These are phyloP conservation scores for Rotaria socialis DNA, from an alignment of 2,888 invertebrate species.

Conservation along the genomic window DNA sequence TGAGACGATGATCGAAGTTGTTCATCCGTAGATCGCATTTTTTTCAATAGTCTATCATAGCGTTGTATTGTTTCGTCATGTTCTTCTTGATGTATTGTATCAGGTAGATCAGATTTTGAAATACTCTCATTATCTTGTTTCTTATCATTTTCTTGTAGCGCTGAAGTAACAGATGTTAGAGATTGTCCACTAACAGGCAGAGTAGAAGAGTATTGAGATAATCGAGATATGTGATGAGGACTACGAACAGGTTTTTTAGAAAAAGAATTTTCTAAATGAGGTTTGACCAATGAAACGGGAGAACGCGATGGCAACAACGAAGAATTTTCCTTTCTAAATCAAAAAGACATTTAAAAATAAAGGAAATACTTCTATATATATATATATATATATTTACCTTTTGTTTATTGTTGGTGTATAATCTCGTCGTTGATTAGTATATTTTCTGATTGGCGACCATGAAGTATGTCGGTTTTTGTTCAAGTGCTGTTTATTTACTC, in stretches of 20 bases:
- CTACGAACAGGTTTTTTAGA: too few species aligned
- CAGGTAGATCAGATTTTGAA: background rate
- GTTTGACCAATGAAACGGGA: too few species aligned
- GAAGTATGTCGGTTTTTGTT: background rate
- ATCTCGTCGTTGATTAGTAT: constrained; percentile 4
- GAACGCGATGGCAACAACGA: too few species aligned
- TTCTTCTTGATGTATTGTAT: background rate
- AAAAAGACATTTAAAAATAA: background rate
- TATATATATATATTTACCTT: background rate
- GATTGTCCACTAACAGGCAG: too few species aligned
- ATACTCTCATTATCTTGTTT: background rate
- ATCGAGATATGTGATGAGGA: too few species aligned
- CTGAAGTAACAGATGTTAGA: background rate
- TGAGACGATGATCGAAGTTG: background rate
- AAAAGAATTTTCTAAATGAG: too few species aligned
- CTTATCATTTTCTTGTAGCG: background rate
- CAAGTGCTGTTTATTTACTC: background rate
- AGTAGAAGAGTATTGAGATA: too few species aligned
- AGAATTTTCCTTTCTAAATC: background rate
- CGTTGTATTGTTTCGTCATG: background rate
- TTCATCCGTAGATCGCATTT: background rate
- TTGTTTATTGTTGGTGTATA: background rate
- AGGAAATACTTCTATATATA: background rate
- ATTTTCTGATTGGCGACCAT: constrained; percentile 14
- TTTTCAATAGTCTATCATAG: constrained; percentile 8